Evolutionary conservation across 2,113 vertebrate species (phyloP), one percentile per base, ranked within the genome.

Genomic region (Malurus cyaneus): DNA sequence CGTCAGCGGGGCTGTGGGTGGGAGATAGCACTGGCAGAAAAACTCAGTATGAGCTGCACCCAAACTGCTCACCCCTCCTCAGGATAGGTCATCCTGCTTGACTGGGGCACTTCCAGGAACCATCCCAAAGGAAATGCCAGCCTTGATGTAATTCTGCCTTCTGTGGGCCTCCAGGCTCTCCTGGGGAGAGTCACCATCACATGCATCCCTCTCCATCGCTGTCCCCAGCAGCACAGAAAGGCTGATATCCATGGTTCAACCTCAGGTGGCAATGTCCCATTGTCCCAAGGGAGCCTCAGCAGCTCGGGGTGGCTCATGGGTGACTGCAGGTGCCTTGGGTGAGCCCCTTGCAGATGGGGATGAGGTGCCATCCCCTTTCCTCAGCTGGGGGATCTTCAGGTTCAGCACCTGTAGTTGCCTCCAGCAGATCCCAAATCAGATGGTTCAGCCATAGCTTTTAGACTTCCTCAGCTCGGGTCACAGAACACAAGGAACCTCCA

Each of bases 81-180:
- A n/a, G 78, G 50, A 54, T 2, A 6, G 80, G 81, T 71, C 18
- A 0, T 42, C 29, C 32, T 0, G 0, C 80, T 79, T 4, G 6
- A 49, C 53, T 4, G 3, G 52, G n/a, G 18, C 1, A 1, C 41
- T 57, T n/a, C 16, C 0, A 5, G 39, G 18, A 47, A 60, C 62
- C 67, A 57, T 80, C 54, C 47, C 50, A 0, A 4, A 73, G 26
- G 17, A 7, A 2, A 65, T n/a, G 42, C 23, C 67, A 73, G 18
- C 1, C 8, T 34, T 47, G 44, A 17, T 31, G 56, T 29, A 39
- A 34, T 74, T 69, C 50, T 87, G 81, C 39, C 53, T 17, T 66
- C 49, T 1, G 0, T 15, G 24, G 36, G 41, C 6, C n/a, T 82
- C 80, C 5, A 1, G 26, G 41, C 57, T 89, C 15, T 71, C 28